These are phyloP conservation scores for Phoebastria nigripes DNA, from an alignment of 2,797 vertebrate species.

Conservation along the genomic window DNA sequence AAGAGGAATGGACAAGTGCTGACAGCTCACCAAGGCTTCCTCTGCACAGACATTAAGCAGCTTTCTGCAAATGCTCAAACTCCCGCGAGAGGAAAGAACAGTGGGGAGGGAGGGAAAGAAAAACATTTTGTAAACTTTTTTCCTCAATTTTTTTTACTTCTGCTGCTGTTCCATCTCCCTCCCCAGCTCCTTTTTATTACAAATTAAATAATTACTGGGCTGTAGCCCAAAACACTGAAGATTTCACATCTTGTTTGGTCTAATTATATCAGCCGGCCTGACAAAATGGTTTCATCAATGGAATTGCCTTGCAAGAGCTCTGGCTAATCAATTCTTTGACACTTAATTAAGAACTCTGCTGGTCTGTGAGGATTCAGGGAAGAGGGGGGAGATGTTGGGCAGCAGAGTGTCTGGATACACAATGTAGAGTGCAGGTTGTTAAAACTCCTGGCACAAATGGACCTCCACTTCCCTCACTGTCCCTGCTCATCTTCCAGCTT, in stretches of 20 bases:
- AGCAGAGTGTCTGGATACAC: neutral
- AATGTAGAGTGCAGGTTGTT: neutral
- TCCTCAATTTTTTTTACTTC: neutral
- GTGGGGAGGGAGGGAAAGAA: neutral
- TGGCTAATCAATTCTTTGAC: constrained; percentile 75
- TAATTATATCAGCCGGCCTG: constrained; percentile 72
- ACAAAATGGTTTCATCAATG: constrained; percentile 75
- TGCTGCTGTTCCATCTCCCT: neutral
- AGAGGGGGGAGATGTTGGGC: neutral
- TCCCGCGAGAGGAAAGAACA: neutral
- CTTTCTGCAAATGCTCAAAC: constrained; percentile 39
- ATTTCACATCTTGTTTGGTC: constrained; percentile 72
- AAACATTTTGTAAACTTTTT: constrained; percentile 28
- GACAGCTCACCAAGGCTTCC: constrained; percentile 58
- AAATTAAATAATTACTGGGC: constrained; percentile 71
- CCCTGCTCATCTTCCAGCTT: neutral
- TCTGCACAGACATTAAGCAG: constrained; percentile 24
- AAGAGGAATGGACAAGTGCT: constrained; percentile 52
- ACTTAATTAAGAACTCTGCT: constrained; percentile 73
- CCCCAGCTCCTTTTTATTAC: constrained; percentile 50
- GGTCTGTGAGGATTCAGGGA: constrained; percentile 51
- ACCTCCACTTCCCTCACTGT: neutral
- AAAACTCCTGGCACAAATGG: constrained; percentile 26
- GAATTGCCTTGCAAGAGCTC: constrained; percentile 59
- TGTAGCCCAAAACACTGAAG: constrained; percentile 68